Conservation (phyloP, 2,797 vertebrate genomes). For the Oreonectes daqikongensis region DNA sequence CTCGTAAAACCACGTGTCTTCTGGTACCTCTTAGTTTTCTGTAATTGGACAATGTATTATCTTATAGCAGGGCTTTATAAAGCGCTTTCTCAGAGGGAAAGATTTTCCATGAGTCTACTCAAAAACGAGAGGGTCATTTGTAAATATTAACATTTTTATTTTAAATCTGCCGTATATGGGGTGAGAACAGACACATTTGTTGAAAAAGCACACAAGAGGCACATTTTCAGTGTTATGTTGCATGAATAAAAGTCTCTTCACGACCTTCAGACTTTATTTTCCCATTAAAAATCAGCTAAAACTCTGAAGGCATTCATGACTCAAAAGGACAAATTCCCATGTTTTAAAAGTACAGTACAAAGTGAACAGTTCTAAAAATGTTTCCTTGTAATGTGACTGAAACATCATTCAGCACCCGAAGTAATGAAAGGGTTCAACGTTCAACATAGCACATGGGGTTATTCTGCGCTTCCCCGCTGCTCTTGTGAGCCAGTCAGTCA, state of each 20-base stretch:
- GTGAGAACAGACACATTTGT: too few species aligned
- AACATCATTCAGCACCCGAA: background rate
- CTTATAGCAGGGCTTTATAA: constrained; percentile 67
- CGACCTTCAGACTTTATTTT: background rate
- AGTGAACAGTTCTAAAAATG: background rate
- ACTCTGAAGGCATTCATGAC: background rate
- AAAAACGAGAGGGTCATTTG: background rate
- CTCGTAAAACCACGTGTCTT: constrained; percentile 72
- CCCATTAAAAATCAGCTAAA: background rate
- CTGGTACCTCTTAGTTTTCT: constrained; percentile 68
- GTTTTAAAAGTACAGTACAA: background rate
- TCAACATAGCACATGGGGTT: background rate
- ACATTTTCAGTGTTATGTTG: background rate
- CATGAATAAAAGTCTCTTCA: background rate
- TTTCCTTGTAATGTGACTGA: background rate
- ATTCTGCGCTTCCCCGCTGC: constrained; percentile 17
- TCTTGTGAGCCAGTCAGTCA: constrained; percentile 16
- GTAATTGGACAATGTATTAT: constrained; percentile 73
- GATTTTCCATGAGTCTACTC: background rate
- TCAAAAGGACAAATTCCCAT: background rate
- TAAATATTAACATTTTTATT: background rate
- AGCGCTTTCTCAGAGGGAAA: constrained; percentile 63
- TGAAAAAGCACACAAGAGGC: too few species aligned
- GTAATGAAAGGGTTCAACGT: constrained; percentile 14
- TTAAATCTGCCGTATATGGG: background rate